Conservation (phyloP, 2,113 vertebrate genomes). For the Centrocercus urophasianus region DNA sequence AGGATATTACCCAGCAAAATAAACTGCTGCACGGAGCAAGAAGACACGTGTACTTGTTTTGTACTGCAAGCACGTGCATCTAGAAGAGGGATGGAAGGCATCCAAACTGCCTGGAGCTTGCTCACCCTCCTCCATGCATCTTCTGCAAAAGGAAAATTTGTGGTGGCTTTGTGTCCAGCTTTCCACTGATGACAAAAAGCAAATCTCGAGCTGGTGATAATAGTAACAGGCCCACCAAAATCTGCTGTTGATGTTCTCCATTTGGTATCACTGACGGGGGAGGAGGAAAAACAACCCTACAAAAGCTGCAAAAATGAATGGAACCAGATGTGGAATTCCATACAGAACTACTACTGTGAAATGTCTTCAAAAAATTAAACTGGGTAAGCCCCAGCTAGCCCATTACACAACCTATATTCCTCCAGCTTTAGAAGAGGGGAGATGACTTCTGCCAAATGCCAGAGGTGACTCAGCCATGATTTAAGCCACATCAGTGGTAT, state of each 20-base stretch:
- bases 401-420: accelerated
- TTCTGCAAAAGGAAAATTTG: background rate
- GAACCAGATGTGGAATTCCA: background rate
- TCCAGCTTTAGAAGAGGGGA: background rate
- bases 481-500: background rate
- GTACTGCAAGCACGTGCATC: accelerated
- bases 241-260: background rate
- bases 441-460: background rate
- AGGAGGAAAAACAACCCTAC: accelerated
- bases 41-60: accelerated
- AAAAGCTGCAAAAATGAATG: background rate
- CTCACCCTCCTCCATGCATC: background rate
- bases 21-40: background rate
- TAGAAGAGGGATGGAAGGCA: background rate
- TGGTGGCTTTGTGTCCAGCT: background rate
- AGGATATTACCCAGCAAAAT: background rate
- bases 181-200: background rate
- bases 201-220: background rate
- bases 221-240: background rate
- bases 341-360: background rate
- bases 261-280: background rate
- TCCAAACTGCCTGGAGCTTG: background rate
- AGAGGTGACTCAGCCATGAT: background rate
- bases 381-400: background rate
- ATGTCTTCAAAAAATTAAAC: background rate